These are phyloP conservation scores for Drosophila takahashii DNA, from an alignment of 1,140 invertebrate genomes.

Conservation along the genomic window DNA sequence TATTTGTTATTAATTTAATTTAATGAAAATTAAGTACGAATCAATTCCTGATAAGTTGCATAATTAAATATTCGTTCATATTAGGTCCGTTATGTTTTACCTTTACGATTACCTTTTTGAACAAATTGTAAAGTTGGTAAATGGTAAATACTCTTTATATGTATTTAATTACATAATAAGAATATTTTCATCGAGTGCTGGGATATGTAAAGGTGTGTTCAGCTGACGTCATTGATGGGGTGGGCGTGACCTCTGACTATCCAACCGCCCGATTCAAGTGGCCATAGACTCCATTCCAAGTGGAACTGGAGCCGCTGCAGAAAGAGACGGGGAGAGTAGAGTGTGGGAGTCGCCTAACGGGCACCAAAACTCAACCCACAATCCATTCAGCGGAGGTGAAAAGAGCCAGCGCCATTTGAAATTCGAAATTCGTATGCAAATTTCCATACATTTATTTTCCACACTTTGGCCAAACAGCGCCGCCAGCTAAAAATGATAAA, in stretches of 20 bases:
- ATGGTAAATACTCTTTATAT: no score
- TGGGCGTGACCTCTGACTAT: slow-evolving; percentile 29
- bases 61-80: no score
- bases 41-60: no score
- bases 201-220: background rate
- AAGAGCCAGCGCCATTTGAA: slow-evolving; percentile 64
- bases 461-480: slow-evolving; percentile 77
- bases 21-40: no score
- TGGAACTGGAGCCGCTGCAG: slow-evolving; percentile 20
- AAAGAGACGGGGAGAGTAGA: slow-evolving; percentile 26
- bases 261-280: slow-evolving; percentile 29
- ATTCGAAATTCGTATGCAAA: slow-evolving; percentile 79
- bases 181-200: background rate
- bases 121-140: background rate
- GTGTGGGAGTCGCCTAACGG: slow-evolving; percentile 53
- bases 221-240: slow-evolving; percentile 40
- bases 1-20: no score
- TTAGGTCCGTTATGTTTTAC: no score
- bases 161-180: background rate
- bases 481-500: slow-evolving; percentile 80
- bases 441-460: slow-evolving; percentile 81
- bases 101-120: no score
- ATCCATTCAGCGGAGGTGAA: slow-evolving; percentile 9
- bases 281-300: slow-evolving; percentile 24
- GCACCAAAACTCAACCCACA: slow-evolving; percentile 34